These are phyloP conservation scores for Chymomyza fuscimana DNA, from an alignment of 2,888 invertebrate genomes.

Conservation along the genomic window DNA sequence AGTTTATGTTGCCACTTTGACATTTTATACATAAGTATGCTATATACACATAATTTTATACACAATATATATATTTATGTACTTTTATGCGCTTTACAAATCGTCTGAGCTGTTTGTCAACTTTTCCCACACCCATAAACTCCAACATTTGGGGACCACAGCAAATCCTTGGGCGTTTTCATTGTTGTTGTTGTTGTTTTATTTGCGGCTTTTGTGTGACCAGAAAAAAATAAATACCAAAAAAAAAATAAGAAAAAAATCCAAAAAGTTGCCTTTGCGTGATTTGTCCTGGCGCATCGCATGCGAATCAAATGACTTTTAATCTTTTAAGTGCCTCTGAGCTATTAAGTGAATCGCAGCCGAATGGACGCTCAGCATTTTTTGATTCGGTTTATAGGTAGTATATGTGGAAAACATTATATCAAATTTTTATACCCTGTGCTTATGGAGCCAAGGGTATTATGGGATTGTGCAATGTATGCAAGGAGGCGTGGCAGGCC, in stretches of 20 bases:
- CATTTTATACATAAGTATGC: constrained; percentile 1
- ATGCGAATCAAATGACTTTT: constrained; percentile 27
- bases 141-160: not conserved
- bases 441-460: too few relatives aligned
- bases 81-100: constrained; percentile 28
- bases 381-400: not conserved
- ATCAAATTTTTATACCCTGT: not conserved
- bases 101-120: constrained; percentile 41
- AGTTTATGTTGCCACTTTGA: constrained; percentile 38
- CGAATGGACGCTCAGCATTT: not conserved
- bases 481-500: too few relatives aligned
- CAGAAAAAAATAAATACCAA: not conserved
- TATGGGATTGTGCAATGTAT: too few relatives aligned
- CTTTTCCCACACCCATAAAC: constrained; percentile 9
- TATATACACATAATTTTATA: not conserved
- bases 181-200: constrained; percentile 17
- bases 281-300: constrained; percentile 6
- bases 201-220: constrained; percentile 8
- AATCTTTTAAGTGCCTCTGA: constrained; percentile 35
- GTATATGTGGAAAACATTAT: not conserved
- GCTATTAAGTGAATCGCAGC: constrained; percentile 11
- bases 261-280: constrained; percentile 26
- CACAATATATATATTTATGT: constrained; percentile 14
- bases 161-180: not conserved
- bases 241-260: not conserved